phyloP scores from a whole-genome alignment of 2,888 invertebrate species.

The Trachelus troglodyta region DNA sequence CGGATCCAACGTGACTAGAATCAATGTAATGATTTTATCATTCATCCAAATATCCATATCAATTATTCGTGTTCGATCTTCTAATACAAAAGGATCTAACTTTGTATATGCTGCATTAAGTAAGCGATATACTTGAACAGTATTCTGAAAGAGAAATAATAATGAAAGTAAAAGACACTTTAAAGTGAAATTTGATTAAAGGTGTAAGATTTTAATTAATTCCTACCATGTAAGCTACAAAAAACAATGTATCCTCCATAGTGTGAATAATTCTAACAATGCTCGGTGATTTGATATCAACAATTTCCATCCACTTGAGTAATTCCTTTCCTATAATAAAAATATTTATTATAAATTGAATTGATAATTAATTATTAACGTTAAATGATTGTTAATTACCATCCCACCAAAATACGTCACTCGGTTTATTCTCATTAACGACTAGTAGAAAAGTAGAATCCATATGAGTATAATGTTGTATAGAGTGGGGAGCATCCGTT shows the following conservation, averaged over 20 bases:
- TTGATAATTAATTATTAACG: not conserved
- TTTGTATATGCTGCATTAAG: conserved; percentile 23
- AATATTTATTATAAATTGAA: conserved; percentile 7
- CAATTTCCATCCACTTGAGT: conserved; percentile 40
- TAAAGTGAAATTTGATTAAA: not conserved
- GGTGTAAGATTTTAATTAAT: not conserved
- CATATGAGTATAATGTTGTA: conserved; percentile 41
- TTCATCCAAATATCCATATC: conserved; percentile 37
- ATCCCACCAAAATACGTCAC: conserved; percentile 50
- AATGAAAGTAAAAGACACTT: not conserved
- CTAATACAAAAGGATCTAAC: conserved; percentile 25
- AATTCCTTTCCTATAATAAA: conserved; percentile 41
- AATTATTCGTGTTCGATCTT: conserved; percentile 29
- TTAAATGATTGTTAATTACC: conserved; percentile 30
- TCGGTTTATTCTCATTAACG: conserved; percentile 34
- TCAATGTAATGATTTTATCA: conserved; percentile 29
- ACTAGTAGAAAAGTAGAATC: conserved; percentile 42
- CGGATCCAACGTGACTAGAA: conserved; percentile 32
- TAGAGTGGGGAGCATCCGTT: conserved; percentile 36
- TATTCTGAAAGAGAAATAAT: conserved; percentile 30
- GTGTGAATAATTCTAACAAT: conserved; percentile 32
- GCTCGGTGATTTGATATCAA: conserved; percentile 32
- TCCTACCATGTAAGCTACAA: conserved; percentile 41
- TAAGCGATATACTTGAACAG: conserved; percentile 42
- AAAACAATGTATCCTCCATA: conserved; percentile 42